Percentiles rank a stretch among this genome's conserved stretches.
Evolutionary conservation across 2,113 vertebrate genomes (phyloP).

Genomic region (Oryzias celebensis): DNA sequence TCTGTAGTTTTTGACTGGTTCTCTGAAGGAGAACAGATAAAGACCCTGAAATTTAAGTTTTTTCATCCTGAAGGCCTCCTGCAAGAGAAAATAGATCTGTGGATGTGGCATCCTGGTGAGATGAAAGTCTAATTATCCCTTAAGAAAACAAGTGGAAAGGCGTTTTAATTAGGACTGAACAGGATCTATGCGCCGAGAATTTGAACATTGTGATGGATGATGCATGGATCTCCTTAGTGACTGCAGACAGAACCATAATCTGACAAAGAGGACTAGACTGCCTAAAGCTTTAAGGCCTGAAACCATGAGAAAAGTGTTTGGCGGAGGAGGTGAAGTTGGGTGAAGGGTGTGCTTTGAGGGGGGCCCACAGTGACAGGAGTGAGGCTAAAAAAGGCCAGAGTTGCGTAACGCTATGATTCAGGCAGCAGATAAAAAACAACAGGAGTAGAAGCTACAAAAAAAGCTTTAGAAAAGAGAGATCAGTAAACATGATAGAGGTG

Average conservation of each 20-base stretch:
- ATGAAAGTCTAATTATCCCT: constrained; percentile 99
- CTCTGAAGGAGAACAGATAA: constrained; percentile 90
- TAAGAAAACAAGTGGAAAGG: constrained; percentile 87
- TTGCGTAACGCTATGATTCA: constrained; percentile 69
- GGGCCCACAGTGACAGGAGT: background rate
- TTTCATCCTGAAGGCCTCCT: constrained; percentile 89
- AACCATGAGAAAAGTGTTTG: constrained; percentile 18
- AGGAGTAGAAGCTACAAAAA: constrained; percentile 72
- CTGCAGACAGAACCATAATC: constrained; percentile 89
- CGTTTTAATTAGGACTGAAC: constrained; percentile 96
- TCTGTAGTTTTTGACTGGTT: constrained; percentile 96
- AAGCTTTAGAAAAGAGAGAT: constrained; percentile 67
- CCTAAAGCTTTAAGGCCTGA: constrained; percentile 48
- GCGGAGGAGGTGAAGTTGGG: constrained; percentile 19
- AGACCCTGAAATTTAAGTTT: constrained; percentile 89
- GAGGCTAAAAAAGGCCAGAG: constrained; percentile 17
- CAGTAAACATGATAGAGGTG: constrained; percentile 78
- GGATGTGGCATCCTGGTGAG: constrained; percentile 93
- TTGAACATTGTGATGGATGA: constrained; percentile 96
- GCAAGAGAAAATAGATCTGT: constrained; percentile 92
- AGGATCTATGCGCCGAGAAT: constrained; percentile 88
- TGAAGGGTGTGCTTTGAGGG: constrained; percentile 7
- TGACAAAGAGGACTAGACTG: constrained; percentile 74
- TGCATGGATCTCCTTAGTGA: constrained; percentile 85
- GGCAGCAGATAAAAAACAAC: constrained; percentile 72